Percentiles rank a stretch among this genome's conserved stretches.
phyloP scores from a whole-genome alignment of 2,797 vertebrate genomes.

The Menidia menidia region DNA sequence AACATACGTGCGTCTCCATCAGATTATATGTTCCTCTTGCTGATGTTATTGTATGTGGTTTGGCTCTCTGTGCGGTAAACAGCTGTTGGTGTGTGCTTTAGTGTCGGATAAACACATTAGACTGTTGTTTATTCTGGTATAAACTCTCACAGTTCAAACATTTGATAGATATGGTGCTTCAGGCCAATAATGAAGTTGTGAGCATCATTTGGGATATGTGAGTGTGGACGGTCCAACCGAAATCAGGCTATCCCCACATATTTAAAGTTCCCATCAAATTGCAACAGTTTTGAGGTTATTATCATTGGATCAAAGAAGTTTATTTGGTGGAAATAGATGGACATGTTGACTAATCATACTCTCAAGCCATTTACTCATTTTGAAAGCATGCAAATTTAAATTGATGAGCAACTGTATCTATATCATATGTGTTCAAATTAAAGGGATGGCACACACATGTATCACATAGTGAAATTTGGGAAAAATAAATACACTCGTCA shows the following conservation, averaged over 20 bases:
- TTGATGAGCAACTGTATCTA: background rate
- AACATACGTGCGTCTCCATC: constrained; percentile 7
- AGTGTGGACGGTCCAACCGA: constrained; percentile 13
- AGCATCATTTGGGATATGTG: constrained; percentile 18
- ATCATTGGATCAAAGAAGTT: background rate
- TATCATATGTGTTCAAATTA: background rate
- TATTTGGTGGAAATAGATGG: background rate
- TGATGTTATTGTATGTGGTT: constrained; percentile 59
- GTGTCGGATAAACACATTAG: constrained; percentile 76
- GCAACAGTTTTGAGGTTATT: background rate
- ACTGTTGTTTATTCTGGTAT: constrained; percentile 69
- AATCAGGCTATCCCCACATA: constrained; percentile 4
- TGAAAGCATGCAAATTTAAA: background rate
- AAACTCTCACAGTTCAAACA: constrained; percentile 71
- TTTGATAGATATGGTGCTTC: constrained; percentile 44
- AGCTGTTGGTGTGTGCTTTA: constrained; percentile 68
- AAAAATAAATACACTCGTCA: constrained; percentile 1
- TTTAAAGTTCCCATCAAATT: background rate
- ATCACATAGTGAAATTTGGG: no score
- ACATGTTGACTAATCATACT: background rate
- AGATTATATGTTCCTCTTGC: constrained; percentile 45
- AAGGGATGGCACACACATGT: no score
- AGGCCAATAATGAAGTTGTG: constrained; percentile 55
- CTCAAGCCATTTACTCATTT: background rate
- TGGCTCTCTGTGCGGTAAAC: constrained; percentile 66